Conservation (phyloP, 2,113 vertebrate genomes). For the Mungos mungo region DNA sequence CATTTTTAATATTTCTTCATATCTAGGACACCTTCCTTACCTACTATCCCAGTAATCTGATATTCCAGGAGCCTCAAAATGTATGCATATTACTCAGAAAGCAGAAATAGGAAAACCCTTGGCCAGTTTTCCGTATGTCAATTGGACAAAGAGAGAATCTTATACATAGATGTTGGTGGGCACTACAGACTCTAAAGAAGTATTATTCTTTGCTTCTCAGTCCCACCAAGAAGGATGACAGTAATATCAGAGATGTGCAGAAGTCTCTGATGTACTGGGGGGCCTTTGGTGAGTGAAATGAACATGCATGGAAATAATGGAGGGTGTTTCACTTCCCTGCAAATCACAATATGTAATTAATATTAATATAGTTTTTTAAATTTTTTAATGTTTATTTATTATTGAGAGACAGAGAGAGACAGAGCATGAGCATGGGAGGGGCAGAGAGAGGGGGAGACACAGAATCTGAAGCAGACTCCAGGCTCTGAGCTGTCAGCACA, state of each 20-base stretch:
- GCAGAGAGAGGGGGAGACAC: no score
- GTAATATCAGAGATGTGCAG: neutral
- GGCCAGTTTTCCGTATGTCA: neutral
- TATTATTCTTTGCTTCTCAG: neutral
- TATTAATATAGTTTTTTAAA: neutral
- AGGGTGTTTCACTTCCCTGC: neutral
- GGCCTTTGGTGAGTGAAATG: conserved; percentile 19
- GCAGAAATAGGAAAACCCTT: neutral
- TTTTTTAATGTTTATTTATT: no score
- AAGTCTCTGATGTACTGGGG: neutral
- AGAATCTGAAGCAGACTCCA: no score
- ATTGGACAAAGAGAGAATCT: neutral
- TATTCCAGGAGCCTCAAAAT: neutral
- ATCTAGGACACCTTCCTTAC: neutral
- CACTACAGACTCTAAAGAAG: neutral
- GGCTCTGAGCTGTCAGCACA: no score
- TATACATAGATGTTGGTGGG: neutral
- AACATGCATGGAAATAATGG: neutral
- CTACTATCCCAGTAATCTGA: neutral
- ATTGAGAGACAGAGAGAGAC: no score
- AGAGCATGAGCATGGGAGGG: no score
- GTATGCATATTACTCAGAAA: neutral
- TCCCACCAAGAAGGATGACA: neutral
- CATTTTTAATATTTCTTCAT: neutral
- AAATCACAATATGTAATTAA: conserved; percentile 23